Percentiles rank a stretch among this genome's conserved stretches.
phyloP scores from a whole-genome alignment of 2,113 vertebrate species.

The Lepisosteus oculatus region DNA sequence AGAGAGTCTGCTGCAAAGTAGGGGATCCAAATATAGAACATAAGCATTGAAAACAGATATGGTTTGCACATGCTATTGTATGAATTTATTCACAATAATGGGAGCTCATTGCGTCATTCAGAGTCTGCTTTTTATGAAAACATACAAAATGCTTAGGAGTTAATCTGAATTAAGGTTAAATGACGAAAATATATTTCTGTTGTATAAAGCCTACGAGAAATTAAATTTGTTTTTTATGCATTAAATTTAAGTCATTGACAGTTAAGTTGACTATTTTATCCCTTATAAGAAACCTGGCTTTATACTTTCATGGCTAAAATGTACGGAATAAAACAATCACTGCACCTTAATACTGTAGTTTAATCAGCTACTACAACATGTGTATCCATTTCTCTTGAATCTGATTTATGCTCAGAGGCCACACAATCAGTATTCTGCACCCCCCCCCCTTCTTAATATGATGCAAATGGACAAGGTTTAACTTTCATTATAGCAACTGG shows the following conservation, averaged over 20 bases:
- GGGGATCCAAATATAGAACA: slow-evolving; percentile 41
- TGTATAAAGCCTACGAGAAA: too few species aligned
- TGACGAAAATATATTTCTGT: too few species aligned
- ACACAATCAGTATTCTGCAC: not conserved
- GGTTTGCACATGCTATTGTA: not conserved
- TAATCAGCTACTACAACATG: not conserved
- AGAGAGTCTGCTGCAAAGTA: slow-evolving; percentile 40
- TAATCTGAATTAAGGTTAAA: too few species aligned
- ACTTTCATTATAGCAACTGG: not conserved
- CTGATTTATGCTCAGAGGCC: not conserved
- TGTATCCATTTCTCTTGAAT: not conserved
- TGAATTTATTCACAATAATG: not conserved
- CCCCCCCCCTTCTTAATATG: too few species aligned
- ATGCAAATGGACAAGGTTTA: too few species aligned
- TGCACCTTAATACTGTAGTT: not conserved
- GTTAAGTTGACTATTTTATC: too few species aligned
- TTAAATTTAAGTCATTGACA: too few species aligned
- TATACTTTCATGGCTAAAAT: not conserved
- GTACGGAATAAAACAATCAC: not conserved
- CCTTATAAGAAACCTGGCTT: not conserved
- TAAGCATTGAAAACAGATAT: slow-evolving; percentile 8
- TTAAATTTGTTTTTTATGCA: too few species aligned
- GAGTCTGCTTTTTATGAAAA: too few species aligned
- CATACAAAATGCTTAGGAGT: too few species aligned
- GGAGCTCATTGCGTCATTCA: not conserved